Percentiles rank a stretch among this genome's conserved stretches.
These are phyloP conservation scores for Mythimna impura DNA, from an alignment of 2,888 invertebrate species.

Conservation along the genomic window DNA sequence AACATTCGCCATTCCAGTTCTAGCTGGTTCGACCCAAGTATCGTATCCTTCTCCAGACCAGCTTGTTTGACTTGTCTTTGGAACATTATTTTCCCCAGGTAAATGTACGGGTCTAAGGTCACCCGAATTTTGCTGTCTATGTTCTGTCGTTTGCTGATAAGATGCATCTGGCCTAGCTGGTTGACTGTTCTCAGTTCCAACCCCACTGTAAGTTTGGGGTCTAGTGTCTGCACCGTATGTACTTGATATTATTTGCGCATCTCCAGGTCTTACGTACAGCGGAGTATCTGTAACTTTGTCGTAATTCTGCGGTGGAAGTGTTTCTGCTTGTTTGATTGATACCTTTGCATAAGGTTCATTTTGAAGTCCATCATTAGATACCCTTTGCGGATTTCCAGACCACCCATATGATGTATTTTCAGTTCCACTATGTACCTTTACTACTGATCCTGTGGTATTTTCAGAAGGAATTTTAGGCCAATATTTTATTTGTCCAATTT, in stretches of 20 bases:
- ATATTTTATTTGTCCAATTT: constrained; percentile 24
- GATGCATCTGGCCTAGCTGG: background rate
- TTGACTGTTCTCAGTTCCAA: background rate
- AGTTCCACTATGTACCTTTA: background rate
- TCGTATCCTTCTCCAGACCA: constrained; percentile 6
- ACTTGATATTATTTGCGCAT: background rate
- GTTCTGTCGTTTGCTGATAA: constrained; percentile 9
- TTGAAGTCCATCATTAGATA: constrained; percentile 1
- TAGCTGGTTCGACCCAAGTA: background rate
- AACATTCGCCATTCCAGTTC: background rate
- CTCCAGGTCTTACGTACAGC: constrained; percentile 31
- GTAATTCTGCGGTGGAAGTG: background rate
- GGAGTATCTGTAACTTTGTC: background rate
- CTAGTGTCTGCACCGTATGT: background rate
- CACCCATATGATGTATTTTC: constrained; percentile 6
- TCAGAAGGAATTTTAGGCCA: constrained; percentile 41
- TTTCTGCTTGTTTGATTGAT: background rate
- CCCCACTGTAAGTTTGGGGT: constrained; percentile 11
- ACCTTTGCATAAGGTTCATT: constrained; percentile 5
- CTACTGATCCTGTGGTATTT: background rate
- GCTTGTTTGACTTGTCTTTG: background rate
- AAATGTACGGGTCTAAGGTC: constrained; percentile 2
- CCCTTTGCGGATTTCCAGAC: constrained; percentile 11
- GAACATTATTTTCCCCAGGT: background rate
- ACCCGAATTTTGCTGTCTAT: background rate